These are phyloP conservation scores for Hypselothyrea guttata DNA, from an alignment of 2,888 invertebrate genomes.

Conservation along the genomic window DNA sequence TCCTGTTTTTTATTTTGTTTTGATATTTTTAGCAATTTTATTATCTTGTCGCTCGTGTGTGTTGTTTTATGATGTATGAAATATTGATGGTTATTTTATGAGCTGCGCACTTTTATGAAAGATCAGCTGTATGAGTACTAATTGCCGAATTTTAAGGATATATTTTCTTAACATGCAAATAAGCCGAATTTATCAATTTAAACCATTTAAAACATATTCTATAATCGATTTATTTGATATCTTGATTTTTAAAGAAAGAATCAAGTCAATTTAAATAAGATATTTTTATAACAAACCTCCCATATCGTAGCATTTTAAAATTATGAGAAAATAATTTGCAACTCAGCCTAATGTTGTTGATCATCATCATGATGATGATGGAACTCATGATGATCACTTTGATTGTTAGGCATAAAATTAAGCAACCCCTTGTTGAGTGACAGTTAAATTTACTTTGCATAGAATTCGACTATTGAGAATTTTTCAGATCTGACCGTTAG, in stretches of 20 bases:
- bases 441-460: slow-evolving; percentile 57
- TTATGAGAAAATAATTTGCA: too few relatives aligned
- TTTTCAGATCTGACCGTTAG: slow-evolving; percentile 56
- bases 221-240: too few relatives aligned
- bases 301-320: neutral
- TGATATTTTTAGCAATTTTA: slow-evolving; percentile 66
- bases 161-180: neutral
- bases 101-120: slow-evolving; percentile 11
- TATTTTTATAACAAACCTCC: neutral
- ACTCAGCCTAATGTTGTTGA: too few relatives aligned
- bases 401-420: slow-evolving; percentile 23
- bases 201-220: too few relatives aligned
- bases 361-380: neutral
- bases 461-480: slow-evolving; percentile 21
- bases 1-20: slow-evolving; percentile 43
- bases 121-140: slow-evolving; percentile 37
- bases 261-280: too few relatives aligned
- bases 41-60: slow-evolving; percentile 40
- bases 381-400: slow-evolving; percentile 12
- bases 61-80: slow-evolving; percentile 63
- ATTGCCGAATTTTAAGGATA: slow-evolving; percentile 21
- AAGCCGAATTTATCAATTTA: too few relatives aligned
- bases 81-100: slow-evolving; percentile 48
- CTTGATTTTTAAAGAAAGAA: too few relatives aligned
- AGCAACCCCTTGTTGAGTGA: slow-evolving; percentile 61